Evolutionary conservation across 2,888 invertebrate genomes (phyloP).

Genomic region (Oeneis ivallda): DNA sequence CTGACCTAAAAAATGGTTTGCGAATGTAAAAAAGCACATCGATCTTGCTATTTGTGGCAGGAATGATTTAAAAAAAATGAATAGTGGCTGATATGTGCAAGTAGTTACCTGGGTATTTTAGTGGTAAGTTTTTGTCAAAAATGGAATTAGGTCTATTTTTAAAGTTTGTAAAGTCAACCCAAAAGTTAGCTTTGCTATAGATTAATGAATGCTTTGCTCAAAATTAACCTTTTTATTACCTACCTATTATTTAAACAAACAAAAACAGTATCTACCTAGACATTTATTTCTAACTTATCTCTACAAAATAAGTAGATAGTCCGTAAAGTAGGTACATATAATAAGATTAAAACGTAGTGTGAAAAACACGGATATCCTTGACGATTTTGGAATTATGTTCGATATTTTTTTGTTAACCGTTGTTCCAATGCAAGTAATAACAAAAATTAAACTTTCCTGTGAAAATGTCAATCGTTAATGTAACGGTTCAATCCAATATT

Average conservation of each 20-base stretch:
- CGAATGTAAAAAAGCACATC: constrained; percentile 61
- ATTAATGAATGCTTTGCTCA: too few relatives aligned
- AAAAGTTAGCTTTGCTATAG: not conserved
- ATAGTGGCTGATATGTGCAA: constrained; percentile 51
- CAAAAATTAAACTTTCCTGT: constrained; percentile 11
- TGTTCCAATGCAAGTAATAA: not conserved
- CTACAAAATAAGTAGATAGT: too few relatives aligned
- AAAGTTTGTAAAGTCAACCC: not conserved
- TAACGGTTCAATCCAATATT: constrained; percentile 24
- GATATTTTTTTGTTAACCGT: not conserved
- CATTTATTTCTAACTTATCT: too few relatives aligned
- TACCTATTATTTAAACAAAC: too few relatives aligned
- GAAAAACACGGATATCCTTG: too few relatives aligned
- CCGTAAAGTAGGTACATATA: too few relatives aligned
- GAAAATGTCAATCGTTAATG: constrained; percentile 35
- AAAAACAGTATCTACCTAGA: too few relatives aligned
- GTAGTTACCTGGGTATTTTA: constrained; percentile 43
- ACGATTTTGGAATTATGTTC: too few relatives aligned
- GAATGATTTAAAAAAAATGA: constrained; percentile 37
- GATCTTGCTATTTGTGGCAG: constrained; percentile 61
- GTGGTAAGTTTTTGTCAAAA: not conserved
- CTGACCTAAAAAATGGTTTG: constrained; percentile 33
- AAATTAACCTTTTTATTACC: too few relatives aligned
- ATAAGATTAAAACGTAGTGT: too few relatives aligned
- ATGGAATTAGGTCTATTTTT: not conserved